Base-by-base conservation (phyloP, 2,888 invertebrate genomes). In the Eupeodes latifasciatus region DNA sequence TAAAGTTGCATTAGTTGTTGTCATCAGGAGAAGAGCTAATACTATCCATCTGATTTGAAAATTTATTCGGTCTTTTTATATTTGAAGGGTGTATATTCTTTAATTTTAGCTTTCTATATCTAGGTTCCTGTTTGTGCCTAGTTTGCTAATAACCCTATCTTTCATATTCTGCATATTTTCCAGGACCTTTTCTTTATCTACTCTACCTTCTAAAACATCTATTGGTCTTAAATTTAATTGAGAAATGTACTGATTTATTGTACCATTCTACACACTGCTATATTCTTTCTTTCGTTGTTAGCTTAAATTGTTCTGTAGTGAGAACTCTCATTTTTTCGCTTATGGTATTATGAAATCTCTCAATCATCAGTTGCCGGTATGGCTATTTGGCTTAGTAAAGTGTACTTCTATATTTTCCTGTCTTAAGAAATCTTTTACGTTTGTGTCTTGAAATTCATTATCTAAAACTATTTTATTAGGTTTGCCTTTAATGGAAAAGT, bases 171-270 rank as follows among this genome's bases (percentile, higher is more conserved):
- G 51, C n/a, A n/a, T 51, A n/a, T 7, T 3, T 51, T 49, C n/a
- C n/a, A n/a, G 27, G 27, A 51, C n/a, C 6, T n/a, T 51, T n/a
- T 51, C 6, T 6, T 51, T 51, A n/a, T 51, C n/a, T n/a, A 51
- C n/a, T 51, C 51, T 51, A n/a, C 51, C n/a, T 51, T 51, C 51
- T n/a, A n/a, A 51, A 14, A 51, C 51, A n/a, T 51, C n/a, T 51
- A 51, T 51, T n/a, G n/a, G 51, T 51, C n/a, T n/a, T 1, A 27
- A 27, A 27, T 27, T 27, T 27, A 51, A 44, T 44, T 44, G 44
- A 6, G 6, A 5, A 44, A 44, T 44, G 4, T 51, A 51, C n/a
- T 51, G 51, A 51, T n/a, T 51, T 51, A 51, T 51, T 51, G n/a
- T 51, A n/a, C n/a, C n/a, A 51, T 51, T 51, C 51, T 27, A 27